phyloP scores from a whole-genome alignment of 2,113 vertebrate species.

The Buteo buteo region DNA sequence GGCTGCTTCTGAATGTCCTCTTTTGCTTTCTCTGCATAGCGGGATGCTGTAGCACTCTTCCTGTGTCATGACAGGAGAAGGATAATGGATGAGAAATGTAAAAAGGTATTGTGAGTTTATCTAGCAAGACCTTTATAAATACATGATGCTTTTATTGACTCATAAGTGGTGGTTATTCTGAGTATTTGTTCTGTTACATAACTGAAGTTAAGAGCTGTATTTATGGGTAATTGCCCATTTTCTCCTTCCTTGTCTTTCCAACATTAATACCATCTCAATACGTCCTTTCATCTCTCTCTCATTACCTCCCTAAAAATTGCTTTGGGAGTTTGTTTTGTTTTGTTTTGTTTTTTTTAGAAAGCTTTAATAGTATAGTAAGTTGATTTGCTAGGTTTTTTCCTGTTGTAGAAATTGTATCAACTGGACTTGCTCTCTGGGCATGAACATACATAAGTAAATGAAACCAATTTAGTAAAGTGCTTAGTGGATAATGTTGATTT shows the following conservation, averaged over 20 bases:
- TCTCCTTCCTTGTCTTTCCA: neutral
- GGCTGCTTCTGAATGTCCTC: fast-evolving
- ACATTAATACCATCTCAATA: neutral
- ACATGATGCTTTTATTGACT: neutral
- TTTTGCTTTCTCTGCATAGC: neutral
- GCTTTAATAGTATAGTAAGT: neutral
- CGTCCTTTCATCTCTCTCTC: neutral
- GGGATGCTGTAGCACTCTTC: neutral
- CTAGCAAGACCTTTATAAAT: neutral
- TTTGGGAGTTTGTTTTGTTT: neutral
- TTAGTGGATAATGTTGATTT: neutral
- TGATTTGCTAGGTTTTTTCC: neutral
- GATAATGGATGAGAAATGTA: neutral
- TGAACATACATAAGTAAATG: neutral
- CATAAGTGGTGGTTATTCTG: neutral
- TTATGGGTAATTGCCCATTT: neutral
- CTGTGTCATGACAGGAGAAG: neutral
- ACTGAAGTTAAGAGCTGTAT: neutral
- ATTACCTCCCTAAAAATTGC: neutral
- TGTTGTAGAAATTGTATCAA: neutral
- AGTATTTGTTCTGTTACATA: neutral
- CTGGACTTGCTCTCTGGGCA: neutral
- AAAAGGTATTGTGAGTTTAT: neutral
- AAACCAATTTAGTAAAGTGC: neutral
- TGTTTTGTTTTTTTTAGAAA: neutral